Base-by-base conservation (phyloP, 2,888 invertebrate species). In the Acanthosoma haemorrhoidale region DNA sequence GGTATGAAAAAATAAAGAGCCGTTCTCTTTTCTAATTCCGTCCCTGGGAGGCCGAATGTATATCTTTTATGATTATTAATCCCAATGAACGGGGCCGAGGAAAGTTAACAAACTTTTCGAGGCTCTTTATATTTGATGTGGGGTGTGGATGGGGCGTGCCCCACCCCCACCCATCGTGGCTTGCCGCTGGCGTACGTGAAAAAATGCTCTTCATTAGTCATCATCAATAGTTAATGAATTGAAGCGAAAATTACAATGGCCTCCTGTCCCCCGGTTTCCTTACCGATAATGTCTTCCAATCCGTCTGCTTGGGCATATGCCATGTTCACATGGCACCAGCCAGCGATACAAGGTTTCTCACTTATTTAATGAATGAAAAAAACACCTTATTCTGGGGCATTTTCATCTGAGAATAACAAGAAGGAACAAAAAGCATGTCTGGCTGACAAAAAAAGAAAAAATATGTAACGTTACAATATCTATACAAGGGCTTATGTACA, bases 1-100 rank as follows among this genome's bases (percentile, higher is more conserved):
- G 75, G 76, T 76, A 76, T 76, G 76, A 76, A 76, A 76, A 76
- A 76, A 76, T 76, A 76, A 76, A 76, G 76, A 76, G 75, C 67
- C 73, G 13, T 67, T 70, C 73, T 74, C 74, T 74, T 74, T 74
- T 75, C 74, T 74, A 74, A 75, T 74, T 75, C 74, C 73, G 71
- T 60, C 72, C 57, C 71, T 21, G 34, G 58, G 34, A 63, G 63
- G 36, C 39, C 63, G 63, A 69, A 73, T 72, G 74, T 73, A 74
- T 74, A 75, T 75, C 75, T 72, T 75, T 75, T 75, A 75, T 74
- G 75, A 73, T 75, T 75, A 75, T 75, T 75, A 75, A 75, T 74
- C 75, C 74, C 75, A 72, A 71, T 72, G 74, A 74, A 74, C 74
- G 69, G 71, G 71, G 72, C 69, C 64, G 60, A 70, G 72, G 32